A percentile compares a stretch with the other conserved stretches of the same genome.
Conservation (phyloP, 2,888 invertebrate genomes). For the Drosophila pseudotakahashii region DNA sequence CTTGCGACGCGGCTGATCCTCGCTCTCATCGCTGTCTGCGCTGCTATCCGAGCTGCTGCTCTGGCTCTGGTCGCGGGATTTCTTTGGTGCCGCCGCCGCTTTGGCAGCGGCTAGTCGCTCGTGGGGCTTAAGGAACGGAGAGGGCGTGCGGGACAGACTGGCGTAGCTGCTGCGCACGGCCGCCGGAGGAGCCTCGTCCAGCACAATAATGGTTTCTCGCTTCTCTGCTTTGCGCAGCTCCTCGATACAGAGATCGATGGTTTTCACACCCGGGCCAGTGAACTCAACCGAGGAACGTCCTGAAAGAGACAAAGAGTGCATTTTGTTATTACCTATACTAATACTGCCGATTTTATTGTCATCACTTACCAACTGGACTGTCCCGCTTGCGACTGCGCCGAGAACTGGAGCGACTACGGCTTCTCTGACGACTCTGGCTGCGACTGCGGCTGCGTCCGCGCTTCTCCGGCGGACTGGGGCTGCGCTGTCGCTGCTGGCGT, state of each 20-base stretch:
- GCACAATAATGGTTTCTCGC: slow-evolving; percentile 41
- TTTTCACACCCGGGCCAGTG: slow-evolving; percentile 72
- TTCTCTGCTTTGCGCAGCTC: slow-evolving; percentile 52
- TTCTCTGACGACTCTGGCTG: slow-evolving; percentile 31
- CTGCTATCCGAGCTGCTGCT: slow-evolving; percentile 82
- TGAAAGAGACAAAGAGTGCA: slow-evolving; percentile 2
- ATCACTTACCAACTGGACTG: slow-evolving; percentile 45
- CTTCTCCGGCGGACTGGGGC: slow-evolving; percentile 51
- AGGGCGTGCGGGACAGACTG: slow-evolving; percentile 93
- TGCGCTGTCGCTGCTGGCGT: slow-evolving; percentile 51
- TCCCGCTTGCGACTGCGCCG: slow-evolving; percentile 55
- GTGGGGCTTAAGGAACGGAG: slow-evolving; percentile 90
- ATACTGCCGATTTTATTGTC: not conserved
- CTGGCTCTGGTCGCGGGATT: slow-evolving; percentile 55
- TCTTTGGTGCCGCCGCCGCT: slow-evolving; percentile 57
- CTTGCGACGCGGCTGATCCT: slow-evolving; percentile 79
- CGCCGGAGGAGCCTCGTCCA: slow-evolving; percentile 26
- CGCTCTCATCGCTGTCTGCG: slow-evolving; percentile 86
- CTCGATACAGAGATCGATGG: slow-evolving; percentile 78
- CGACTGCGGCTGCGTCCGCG: slow-evolving; percentile 36
- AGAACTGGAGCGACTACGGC: slow-evolving; percentile 46
- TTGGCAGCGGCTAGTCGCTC: slow-evolving; percentile 68
- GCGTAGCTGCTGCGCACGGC: slow-evolving; percentile 77
- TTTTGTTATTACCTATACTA: not conserved
- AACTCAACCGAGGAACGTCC: slow-evolving; percentile 79